phyloP scores from a whole-genome alignment of 2,888 invertebrate genomes.

The Amphimallon solstitiale region DNA sequence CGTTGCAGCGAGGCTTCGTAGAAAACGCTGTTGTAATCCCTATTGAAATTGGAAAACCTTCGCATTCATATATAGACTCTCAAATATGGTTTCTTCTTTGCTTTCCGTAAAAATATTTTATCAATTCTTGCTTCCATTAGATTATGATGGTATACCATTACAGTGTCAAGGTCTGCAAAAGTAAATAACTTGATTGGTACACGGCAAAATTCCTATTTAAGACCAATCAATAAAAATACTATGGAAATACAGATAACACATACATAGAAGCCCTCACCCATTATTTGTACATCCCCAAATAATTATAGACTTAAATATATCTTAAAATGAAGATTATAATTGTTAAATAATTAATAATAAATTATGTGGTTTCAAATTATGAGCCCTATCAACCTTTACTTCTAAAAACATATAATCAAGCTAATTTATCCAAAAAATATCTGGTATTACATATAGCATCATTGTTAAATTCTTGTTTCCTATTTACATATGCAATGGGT shows the following conservation, averaged over 20 bases:
- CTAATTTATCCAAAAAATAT: constrained; percentile 9
- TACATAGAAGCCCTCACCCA: not conserved
- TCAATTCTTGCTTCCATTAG: constrained; percentile 11
- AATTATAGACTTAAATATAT: not conserved
- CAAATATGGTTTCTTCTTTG: not conserved
- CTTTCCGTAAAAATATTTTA: not conserved
- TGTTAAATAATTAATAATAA: not conserved
- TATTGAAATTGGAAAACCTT: constrained; percentile 25
- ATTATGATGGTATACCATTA: constrained; percentile 20
- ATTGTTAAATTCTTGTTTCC: constrained; percentile 19
- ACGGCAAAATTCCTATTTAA: constrained; percentile 21
- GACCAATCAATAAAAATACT: constrained; percentile 23
- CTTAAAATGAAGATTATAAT: not conserved
- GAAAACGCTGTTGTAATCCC: constrained; percentile 31
- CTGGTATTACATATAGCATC: not conserved
- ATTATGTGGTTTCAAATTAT: not conserved
- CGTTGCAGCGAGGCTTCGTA: constrained; percentile 39
- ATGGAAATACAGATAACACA: constrained; percentile 25
- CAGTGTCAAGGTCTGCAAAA: constrained; percentile 30
- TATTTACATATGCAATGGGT: constrained; percentile 26
- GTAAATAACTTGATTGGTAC: constrained; percentile 27
- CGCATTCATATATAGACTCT: not conserved
- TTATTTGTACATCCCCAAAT: constrained; percentile 4
- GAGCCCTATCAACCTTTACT: not conserved
- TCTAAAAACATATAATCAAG: constrained; percentile 14